Percentiles rank a stretch among this genome's conserved stretches.
phyloP scores from a whole-genome alignment of 2,113 vertebrate genomes.

The Hypocryptadius cinnamomeus region DNA sequence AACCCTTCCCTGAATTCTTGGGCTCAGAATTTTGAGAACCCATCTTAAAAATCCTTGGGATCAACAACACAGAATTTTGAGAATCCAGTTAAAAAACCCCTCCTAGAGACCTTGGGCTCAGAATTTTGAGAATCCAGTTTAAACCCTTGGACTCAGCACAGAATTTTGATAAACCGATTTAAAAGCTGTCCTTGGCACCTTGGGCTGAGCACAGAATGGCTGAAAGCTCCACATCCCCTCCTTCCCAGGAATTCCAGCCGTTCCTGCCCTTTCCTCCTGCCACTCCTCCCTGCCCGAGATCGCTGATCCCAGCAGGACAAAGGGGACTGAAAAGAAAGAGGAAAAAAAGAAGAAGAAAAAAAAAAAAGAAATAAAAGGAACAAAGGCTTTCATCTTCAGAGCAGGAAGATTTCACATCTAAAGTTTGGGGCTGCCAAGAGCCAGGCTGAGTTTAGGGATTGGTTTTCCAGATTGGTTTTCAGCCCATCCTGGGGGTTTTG shows the following conservation, averaged over 20 bases:
- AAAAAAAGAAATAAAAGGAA: not conserved
- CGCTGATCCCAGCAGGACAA: not conserved
- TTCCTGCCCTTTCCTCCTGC: not conserved
- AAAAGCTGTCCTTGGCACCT: not conserved
- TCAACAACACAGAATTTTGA: too few relatives aligned
- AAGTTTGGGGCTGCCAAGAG: not conserved
- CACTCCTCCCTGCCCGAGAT: not conserved
- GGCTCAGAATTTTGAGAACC: not conserved
- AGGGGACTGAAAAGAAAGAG: not conserved
- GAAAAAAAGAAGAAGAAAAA: accelerated
- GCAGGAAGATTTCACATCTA: not conserved
- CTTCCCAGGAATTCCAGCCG: not conserved
- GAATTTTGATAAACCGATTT: not conserved
- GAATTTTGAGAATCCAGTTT: not conserved
- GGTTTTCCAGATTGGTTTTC: constrained; percentile 7
- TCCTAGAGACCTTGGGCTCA: not conserved
- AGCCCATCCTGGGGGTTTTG: not conserved
- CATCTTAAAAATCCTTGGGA: too few relatives aligned
- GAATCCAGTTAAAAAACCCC: accelerated
- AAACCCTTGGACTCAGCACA: too few relatives aligned
- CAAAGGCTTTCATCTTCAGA: not conserved
- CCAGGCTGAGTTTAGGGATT: not conserved
- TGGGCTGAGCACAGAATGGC: not conserved
- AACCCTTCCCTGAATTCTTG: not conserved
- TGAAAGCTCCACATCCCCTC: not conserved